Conservation (phyloP, 2,888 invertebrate genomes). For the Crepidodera aurea region DNA sequence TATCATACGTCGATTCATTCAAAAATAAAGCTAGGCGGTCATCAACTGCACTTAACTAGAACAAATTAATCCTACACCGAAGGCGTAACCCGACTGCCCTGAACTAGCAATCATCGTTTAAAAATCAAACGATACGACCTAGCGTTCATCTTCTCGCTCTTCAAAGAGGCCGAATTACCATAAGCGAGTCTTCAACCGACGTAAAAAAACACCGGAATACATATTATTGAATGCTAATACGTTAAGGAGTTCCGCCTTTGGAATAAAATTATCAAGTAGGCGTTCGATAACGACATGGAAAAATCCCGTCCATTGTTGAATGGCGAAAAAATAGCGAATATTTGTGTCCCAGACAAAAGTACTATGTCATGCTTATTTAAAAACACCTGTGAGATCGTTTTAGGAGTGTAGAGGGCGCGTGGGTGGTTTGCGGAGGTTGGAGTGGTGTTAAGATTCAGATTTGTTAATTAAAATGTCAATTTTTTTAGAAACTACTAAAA, state of each 20-base stretch:
- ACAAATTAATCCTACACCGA: slow-evolving; percentile 11
- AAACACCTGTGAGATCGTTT: slow-evolving; percentile 49
- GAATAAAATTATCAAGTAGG: slow-evolving; percentile 42
- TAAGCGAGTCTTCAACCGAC: slow-evolving; percentile 36
- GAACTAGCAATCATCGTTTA: slow-evolving; percentile 18
- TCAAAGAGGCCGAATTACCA: slow-evolving; percentile 40
- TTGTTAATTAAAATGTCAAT: slow-evolving; percentile 16
- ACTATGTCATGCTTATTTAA: slow-evolving; percentile 41
- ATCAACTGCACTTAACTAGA: slow-evolving; percentile 17
- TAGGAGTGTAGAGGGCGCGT: slow-evolving; percentile 36
- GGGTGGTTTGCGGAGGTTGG: slow-evolving; percentile 19
- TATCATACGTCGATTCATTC: too few species aligned
- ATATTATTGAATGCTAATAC: slow-evolving; percentile 56
- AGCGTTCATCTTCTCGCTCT: slow-evolving; percentile 13
- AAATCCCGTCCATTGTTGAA: slow-evolving; percentile 50
- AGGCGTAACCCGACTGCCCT: slow-evolving; percentile 17
- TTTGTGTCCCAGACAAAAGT: slow-evolving; percentile 45
- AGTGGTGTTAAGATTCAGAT: slow-evolving; percentile 22
- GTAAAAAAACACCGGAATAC: slow-evolving; percentile 46
- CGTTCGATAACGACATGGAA: slow-evolving; percentile 45
- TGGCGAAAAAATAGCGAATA: slow-evolving; percentile 47
- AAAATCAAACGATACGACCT: neutral
- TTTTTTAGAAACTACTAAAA: slow-evolving; percentile 3
- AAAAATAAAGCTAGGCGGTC: too few species aligned
- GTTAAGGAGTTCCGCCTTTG: slow-evolving; percentile 52